Conservation (phyloP, 1,140 invertebrate species). For the Dendrolimus kikuchii region DNA sequence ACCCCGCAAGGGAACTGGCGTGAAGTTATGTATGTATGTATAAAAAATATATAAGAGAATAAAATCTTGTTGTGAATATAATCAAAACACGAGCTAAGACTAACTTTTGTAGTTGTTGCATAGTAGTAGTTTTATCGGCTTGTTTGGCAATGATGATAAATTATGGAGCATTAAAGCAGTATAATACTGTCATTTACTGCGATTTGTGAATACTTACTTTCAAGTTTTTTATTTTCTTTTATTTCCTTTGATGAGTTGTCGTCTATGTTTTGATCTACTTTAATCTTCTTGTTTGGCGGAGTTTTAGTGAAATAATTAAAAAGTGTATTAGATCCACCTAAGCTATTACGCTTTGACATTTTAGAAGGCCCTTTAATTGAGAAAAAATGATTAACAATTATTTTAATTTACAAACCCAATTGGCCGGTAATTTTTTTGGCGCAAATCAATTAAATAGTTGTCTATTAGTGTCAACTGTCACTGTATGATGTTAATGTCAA, state of each 20-base stretch:
- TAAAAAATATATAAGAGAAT: too few species aligned
- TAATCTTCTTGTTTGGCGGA: slow-evolving; percentile 55
- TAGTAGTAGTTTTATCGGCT: too few species aligned
- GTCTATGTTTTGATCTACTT: slow-evolving; percentile 21
- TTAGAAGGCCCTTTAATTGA: slow-evolving; percentile 1
- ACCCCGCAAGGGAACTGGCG: too few species aligned
- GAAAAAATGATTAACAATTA: not conserved
- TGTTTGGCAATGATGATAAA: too few species aligned
- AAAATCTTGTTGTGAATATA: too few species aligned
- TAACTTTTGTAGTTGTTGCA: too few species aligned
- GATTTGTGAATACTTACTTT: slow-evolving; percentile 26
- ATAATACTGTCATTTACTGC: too few species aligned
- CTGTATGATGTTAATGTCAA: too few species aligned
- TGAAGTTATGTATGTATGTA: too few species aligned
- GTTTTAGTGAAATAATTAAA: slow-evolving; percentile 75
- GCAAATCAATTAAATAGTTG: not conserved
- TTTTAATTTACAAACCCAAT: not conserved
- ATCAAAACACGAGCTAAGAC: too few species aligned
- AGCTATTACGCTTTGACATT: slow-evolving; percentile 65
- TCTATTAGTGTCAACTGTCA: too few species aligned
- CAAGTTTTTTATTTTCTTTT: slow-evolving; percentile 29
- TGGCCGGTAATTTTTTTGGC: not conserved
- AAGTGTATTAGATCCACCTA: slow-evolving; percentile 65
- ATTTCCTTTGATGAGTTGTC: slow-evolving; percentile 15
- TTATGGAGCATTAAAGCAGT: too few species aligned